Percentiles rank a stretch among this genome's conserved stretches.
These are phyloP conservation scores for Tylochromis polylepis DNA, from an alignment of 2,113 vertebrate species.

Conservation along the genomic window DNA sequence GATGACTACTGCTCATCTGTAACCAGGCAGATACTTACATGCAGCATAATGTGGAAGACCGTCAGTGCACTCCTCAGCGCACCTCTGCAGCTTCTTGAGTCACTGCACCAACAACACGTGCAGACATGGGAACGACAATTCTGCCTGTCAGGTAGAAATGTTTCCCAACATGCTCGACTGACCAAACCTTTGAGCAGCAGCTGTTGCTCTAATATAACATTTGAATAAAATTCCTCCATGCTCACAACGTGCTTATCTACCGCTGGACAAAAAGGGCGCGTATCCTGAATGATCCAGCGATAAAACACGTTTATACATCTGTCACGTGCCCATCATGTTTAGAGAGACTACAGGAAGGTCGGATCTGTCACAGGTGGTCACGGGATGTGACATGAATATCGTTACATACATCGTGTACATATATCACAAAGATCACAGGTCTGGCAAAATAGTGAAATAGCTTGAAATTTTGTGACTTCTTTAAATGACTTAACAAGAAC, in stretches of 20 bases:
- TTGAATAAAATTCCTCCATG: not conserved
- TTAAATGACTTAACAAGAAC: not conserved
- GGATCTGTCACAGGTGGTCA: too few relatives aligned
- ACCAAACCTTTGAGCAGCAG: rapidly evolving
- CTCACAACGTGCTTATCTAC: not conserved
- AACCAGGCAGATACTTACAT: too few relatives aligned
- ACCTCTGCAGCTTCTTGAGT: not conserved
- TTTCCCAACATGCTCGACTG: not conserved
- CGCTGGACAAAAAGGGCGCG: rapidly evolving
- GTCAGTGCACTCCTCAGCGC: too few relatives aligned
- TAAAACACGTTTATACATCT: too few relatives aligned
- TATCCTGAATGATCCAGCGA: too few relatives aligned
- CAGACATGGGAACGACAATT: rapidly evolving
- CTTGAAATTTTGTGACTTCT: not conserved
- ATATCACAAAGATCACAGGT: not conserved
- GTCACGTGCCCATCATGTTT: too few relatives aligned
- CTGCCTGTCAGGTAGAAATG: not conserved
- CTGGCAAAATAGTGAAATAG: not conserved
- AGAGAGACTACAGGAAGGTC: too few relatives aligned
- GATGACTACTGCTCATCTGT: not conserved
- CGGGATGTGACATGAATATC: not conserved
- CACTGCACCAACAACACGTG: not conserved
- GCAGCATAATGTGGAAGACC: not conserved
- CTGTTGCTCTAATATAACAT: not conserved
- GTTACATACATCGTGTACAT: too few relatives aligned